These are phyloP conservation scores for Chaetodon auriga DNA, from an alignment of 2,113 vertebrate species.

Conservation along the genomic window DNA sequence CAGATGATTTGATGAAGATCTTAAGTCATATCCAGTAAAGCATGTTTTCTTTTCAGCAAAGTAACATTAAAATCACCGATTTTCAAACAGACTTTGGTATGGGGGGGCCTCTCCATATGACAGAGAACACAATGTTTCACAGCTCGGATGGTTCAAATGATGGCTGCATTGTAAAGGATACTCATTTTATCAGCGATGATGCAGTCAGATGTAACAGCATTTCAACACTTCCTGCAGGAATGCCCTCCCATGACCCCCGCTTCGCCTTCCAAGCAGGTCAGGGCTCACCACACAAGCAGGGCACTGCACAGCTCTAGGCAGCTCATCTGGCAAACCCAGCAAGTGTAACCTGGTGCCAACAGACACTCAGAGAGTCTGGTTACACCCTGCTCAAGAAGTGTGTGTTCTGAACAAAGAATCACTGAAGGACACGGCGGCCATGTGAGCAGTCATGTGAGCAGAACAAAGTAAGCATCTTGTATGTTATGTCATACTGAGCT, in stretches of 20 bases:
- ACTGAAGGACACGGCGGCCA: not conserved
- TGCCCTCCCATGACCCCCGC: not conserved
- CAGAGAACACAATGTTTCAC: not conserved
- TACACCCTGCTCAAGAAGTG: conserved; percentile 1
- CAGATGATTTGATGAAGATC: not conserved
- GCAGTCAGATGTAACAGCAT: not conserved
- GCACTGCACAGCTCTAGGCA: not conserved
- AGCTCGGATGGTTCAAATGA: not conserved
- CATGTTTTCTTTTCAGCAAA: not conserved
- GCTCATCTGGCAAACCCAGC: not conserved
- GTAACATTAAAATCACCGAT: not conserved
- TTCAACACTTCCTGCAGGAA: not conserved
- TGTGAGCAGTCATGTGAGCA: not conserved
- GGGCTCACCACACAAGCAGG: not conserved
- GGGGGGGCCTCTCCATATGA: not conserved
- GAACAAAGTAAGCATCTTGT: not conserved
- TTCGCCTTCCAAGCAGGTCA: not conserved
- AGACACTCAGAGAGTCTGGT: not conserved
- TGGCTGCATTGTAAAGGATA: not conserved
- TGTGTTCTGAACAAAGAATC: not conserved
- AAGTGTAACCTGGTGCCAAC: not conserved
- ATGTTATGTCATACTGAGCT: not conserved
- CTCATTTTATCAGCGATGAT: conserved; percentile 1
- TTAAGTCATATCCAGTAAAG: not conserved
- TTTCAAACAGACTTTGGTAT: not conserved